Evolutionary conservation across 2,113 vertebrate genomes (phyloP).

Genomic region (Dendropsophus ebraccatus): DNA sequence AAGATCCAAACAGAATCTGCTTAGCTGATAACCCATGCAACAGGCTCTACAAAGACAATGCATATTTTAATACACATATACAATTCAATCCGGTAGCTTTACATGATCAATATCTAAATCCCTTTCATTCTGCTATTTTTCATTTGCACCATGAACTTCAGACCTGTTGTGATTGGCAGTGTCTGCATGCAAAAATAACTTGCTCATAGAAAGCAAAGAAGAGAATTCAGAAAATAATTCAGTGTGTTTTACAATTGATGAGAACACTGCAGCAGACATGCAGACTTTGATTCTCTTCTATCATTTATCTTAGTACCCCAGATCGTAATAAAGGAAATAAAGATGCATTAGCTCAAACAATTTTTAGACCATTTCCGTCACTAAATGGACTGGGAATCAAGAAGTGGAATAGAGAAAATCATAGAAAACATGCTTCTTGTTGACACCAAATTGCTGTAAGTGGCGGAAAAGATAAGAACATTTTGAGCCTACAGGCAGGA

Average conservation of each 20-base stretch:
- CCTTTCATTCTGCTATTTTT: not conserved
- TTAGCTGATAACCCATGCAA: not conserved
- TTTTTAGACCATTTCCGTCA: conserved; percentile 34
- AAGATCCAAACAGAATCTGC: not conserved
- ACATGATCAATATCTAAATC: conserved; percentile 9
- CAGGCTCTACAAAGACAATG: not conserved
- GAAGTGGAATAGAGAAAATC: conserved; percentile 43
- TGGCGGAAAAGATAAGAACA: conserved; percentile 57
- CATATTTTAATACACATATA: not conserved
- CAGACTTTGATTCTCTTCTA: conserved; percentile 30
- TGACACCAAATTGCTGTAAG: conserved; percentile 50
- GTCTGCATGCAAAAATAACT: conserved; percentile 31
- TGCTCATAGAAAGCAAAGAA: conserved; percentile 2
- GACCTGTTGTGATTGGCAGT: not conserved
- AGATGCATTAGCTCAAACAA: conserved; percentile 33
- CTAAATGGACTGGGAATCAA: conserved; percentile 45
- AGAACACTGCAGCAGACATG: not conserved
- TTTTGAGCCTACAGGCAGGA: conserved; percentile 39
- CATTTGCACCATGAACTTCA: not conserved
- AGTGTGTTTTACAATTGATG: not conserved
- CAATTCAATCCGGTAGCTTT: not conserved
- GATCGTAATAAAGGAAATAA: conserved; percentile 47
- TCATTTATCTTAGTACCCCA: conserved; percentile 29
- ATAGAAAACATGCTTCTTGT: conserved; percentile 27
- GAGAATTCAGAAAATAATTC: not conserved